These are phyloP conservation scores for Drosophila ustulata DNA, from an alignment of 2,888 invertebrate species.

Conservation along the genomic window DNA sequence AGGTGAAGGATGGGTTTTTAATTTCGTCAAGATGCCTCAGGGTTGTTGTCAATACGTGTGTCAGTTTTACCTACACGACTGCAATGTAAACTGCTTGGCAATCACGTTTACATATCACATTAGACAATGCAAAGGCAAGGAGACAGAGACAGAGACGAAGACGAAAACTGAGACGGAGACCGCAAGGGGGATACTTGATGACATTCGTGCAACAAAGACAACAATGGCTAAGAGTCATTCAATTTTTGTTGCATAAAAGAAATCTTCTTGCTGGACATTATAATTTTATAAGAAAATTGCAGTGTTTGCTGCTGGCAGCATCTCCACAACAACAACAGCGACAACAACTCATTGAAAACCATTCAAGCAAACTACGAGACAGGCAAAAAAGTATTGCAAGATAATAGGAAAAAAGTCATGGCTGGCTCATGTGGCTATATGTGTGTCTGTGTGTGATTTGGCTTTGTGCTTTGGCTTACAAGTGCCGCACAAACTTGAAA, in stretches of 20 bases:
- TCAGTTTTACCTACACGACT: conserved; percentile 24
- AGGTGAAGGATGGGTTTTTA: conserved; percentile 30
- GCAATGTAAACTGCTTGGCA: conserved; percentile 58
- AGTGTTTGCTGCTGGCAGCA: conserved; percentile 51
- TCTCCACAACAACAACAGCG: conserved; percentile 20
- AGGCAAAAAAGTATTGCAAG: conserved; percentile 18
- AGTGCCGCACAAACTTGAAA: conserved; percentile 39
- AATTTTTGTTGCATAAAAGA: conserved; percentile 64
- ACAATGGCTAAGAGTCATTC: conserved; percentile 55
- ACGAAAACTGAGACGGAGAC: background rate
- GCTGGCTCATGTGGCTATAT: conserved; percentile 14
- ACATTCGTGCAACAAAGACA: conserved; percentile 18
- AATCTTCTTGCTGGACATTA: conserved; percentile 67
- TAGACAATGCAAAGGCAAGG: conserved; percentile 19
- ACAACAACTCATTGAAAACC: conserved; percentile 53
- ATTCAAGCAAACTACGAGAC: conserved; percentile 50
- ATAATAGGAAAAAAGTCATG: conserved; percentile 26
- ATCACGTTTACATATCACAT: conserved; percentile 72
- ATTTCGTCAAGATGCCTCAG: conserved; percentile 58
- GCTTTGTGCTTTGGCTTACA: conserved; percentile 37
- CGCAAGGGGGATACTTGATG: background rate
- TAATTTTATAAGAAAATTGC: conserved; percentile 79
- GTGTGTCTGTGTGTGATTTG: conserved; percentile 28
- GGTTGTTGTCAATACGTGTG: conserved; percentile 14
- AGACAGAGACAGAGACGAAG: background rate